These are phyloP conservation scores for Odontesthes bonariensis DNA, from an alignment of 2,113 vertebrate genomes.

Conservation along the genomic window DNA sequence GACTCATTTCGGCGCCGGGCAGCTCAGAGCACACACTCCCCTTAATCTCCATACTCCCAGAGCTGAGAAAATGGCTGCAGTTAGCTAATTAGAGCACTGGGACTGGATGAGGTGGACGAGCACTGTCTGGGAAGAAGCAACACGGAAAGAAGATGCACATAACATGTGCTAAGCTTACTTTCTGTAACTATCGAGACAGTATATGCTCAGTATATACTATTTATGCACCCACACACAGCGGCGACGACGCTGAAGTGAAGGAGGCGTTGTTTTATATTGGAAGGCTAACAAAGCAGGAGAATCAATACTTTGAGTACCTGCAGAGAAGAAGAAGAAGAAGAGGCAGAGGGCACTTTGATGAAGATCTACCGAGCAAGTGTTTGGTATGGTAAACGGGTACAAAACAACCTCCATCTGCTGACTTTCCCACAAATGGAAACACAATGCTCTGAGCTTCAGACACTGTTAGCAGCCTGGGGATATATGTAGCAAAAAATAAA, in stretches of 20 bases:
- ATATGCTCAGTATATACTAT: neutral
- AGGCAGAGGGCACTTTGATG: conserved; percentile 61
- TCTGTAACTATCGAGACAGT: neutral
- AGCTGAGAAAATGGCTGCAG: conserved; percentile 66
- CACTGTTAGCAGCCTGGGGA: conserved; percentile 22
- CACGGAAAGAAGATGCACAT: conserved; percentile 19
- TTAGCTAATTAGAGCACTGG: conserved; percentile 73
- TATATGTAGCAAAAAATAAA: conserved; percentile 20
- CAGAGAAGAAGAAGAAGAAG: conserved; percentile 34
- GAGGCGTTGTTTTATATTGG: conserved; percentile 41
- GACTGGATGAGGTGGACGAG: conserved; percentile 65
- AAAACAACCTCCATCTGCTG: conserved; percentile 41
- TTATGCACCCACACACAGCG: conserved; percentile 26
- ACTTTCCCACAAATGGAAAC: conserved; percentile 48
- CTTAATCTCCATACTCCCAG: conserved; percentile 65
- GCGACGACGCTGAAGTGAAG: conserved; percentile 18
- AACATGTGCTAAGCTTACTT: conserved; percentile 1
- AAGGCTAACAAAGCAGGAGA: conserved; percentile 57
- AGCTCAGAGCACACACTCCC: conserved; percentile 48
- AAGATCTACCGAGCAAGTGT: conserved; percentile 26
- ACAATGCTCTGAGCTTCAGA: conserved; percentile 24
- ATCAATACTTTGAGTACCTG: conserved; percentile 42
- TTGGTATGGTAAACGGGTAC: conserved; percentile 43
- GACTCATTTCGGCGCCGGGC: conserved; percentile 63
- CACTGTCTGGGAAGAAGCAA: conserved; percentile 37